Base-by-base conservation (phyloP, 1,140 invertebrate genomes). In the Ephestia elutella region DNA sequence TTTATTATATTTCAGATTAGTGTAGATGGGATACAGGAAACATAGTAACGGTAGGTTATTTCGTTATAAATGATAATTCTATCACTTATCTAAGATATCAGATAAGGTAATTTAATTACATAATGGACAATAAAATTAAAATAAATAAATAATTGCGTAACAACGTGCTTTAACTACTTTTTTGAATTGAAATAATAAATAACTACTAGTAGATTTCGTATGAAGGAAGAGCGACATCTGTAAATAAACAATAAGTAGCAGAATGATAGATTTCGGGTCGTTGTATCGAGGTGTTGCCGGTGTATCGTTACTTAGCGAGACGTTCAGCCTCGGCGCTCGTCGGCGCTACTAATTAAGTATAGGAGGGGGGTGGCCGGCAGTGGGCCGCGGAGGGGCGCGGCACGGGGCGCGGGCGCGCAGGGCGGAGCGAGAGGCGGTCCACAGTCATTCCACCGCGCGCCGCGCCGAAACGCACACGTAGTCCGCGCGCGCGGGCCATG, bases 401-500 rank as follows among this genome's bases (percentile, higher is more conserved):
- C 58, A 62, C 56, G 61, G 54, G 59, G 51, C 57, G 58, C 38
- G 60, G 59, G 51, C 54, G 56, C 62, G 65, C 62, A 63, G 73
- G 73, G 70, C 71, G 75, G 75, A 71, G 67, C 75, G 71, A 72
- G 70, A 75, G 71, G 75, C 71, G 80, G 75, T 73, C 74, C 75
- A 63, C 68, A 69, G 56, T 75, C 76, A 81, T 75, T 75, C 79
- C 75, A 74, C 73, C 74, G 75, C 79, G 80, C 78, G 82, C 80
- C 74, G 78, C 75, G 74, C 75, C 73, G 68, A 70, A 56, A 68
- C 67, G 63, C 57, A 59, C 67, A 79, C 73, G 80, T 74, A 50
- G 62, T 70, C 68, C 68, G 78, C 79, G 76, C 68, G 75, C 76
- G 83, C 77, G 82, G 88, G 91, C 89, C 88, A 92, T 92, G 91